Conservation (phyloP, 2,113 vertebrate species). For the Elephantulus edwardii region DNA sequence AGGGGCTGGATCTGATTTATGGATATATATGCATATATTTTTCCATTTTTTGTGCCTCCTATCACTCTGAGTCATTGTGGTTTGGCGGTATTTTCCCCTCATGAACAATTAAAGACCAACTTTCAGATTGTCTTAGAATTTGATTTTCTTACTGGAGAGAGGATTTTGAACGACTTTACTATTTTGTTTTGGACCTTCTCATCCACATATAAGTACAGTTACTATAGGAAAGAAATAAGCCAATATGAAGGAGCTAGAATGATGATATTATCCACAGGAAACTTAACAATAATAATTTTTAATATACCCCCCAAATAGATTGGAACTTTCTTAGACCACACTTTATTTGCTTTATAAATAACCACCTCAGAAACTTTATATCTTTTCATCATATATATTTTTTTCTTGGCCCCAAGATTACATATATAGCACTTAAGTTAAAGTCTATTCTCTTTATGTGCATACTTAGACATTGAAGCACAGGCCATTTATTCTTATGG, state of each 20-base stretch:
- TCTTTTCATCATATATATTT: slow-evolving; percentile 55
- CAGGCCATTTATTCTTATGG: slow-evolving; percentile 75
- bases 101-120: slow-evolving; percentile 36
- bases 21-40: slow-evolving; percentile 42
- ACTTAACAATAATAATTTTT: background rate
- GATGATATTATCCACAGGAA: background rate
- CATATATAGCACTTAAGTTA: slow-evolving; percentile 63
- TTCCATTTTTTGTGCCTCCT: slow-evolving; percentile 13
- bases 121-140: slow-evolving; percentile 46
- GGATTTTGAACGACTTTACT: slow-evolving; percentile 7
- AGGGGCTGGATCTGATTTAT: background rate
- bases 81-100: slow-evolving; percentile 25
- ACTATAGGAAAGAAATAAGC: background rate
- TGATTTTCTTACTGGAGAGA: slow-evolving; percentile 34
- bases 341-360: slow-evolving; percentile 60
- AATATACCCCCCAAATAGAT: background rate
- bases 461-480: slow-evolving; percentile 76
- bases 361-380: slow-evolving; percentile 30
- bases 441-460: slow-evolving; percentile 73
- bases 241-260: background rate
- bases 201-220: slow-evolving; percentile 16
- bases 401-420: slow-evolving; percentile 56
- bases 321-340: background rate
- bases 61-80: slow-evolving; percentile 38
- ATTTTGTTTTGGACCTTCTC: slow-evolving; percentile 21